Conservation (phyloP, 2,888 invertebrate genomes). For the Dusona sp. region DNA sequence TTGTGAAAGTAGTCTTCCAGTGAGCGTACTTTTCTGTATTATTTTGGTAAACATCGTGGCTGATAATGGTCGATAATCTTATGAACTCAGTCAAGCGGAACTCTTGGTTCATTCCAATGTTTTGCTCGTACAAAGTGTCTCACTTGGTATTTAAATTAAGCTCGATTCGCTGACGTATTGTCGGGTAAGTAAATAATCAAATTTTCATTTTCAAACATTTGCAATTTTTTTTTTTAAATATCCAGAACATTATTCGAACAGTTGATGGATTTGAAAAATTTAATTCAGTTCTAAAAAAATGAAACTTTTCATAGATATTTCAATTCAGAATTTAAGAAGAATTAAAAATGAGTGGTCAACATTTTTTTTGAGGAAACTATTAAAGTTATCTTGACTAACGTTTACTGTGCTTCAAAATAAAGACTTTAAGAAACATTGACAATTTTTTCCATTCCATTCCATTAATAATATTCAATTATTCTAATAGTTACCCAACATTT, state of each 20-base stretch:
- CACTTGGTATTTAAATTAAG: not conserved
- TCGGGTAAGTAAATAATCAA: conserved; percentile 4
- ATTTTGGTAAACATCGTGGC: conserved; percentile 26
- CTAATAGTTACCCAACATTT: not conserved
- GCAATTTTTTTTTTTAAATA: not conserved
- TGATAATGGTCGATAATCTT: conserved; percentile 54
- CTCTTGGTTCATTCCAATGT: conserved; percentile 32
- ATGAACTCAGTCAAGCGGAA: conserved; percentile 46
- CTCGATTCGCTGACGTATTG: not conserved
- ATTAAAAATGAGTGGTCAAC: no score
- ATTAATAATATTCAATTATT: not conserved
- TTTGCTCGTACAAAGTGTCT: not conserved
- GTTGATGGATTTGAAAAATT: not conserved
- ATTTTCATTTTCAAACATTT: not conserved
- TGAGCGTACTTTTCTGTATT: conserved; percentile 37
- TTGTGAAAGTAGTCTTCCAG: conserved; percentile 54
- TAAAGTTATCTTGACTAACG: not conserved
- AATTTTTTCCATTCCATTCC: not conserved
- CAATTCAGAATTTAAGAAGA: no score
- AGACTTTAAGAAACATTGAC: not conserved
- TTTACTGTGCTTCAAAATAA: not conserved
- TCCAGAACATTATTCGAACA: not conserved
- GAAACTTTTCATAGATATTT: no score
- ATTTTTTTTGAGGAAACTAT: no score
- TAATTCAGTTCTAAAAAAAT: no score